phyloP scores from a whole-genome alignment of 1,140 invertebrate genomes.

The Mactra quadrangularis region DNA sequence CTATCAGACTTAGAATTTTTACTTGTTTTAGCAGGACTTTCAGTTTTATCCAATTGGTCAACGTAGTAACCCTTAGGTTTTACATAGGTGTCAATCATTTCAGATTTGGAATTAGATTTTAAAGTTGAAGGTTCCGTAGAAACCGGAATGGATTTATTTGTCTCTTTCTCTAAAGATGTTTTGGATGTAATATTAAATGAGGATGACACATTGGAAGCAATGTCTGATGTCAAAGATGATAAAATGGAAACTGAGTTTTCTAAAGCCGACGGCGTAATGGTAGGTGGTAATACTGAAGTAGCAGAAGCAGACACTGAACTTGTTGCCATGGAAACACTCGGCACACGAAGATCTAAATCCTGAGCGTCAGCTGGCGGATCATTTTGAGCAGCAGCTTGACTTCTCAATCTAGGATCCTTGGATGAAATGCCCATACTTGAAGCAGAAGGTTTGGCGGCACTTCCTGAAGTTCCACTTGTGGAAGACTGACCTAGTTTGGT shows the following conservation, averaged over 20 bases:
- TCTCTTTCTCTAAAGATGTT: neutral
- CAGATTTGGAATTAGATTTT: neutral
- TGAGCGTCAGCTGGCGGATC: constrained; percentile 22
- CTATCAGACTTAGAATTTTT: neutral
- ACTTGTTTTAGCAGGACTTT: neutral
- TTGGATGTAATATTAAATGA: neutral
- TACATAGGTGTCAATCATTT: neutral
- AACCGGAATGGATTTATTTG: neutral
- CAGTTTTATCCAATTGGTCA: neutral
- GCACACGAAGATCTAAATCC: neutral
- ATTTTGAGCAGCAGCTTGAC: constrained; percentile 15
- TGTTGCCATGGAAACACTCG: neutral
- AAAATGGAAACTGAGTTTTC: constrained; percentile 44
- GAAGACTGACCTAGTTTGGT: constrained; percentile 35
- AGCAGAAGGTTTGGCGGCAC: neutral
- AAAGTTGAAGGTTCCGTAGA: neutral
- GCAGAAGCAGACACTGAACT: neutral
- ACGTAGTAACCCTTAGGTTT: constrained; percentile 32
- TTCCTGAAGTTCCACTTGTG: constrained; percentile 17
- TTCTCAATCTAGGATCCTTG: constrained; percentile 49
- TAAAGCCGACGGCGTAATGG: constrained; percentile 14
- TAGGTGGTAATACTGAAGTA: constrained; percentile 18
- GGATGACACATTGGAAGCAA: constrained; percentile 17
- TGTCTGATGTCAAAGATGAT: constrained; percentile 47
- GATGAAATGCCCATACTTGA: constrained; percentile 32